Evolutionary conservation across 1,140 invertebrate genomes (phyloP).

Genomic region (Lepidurus arcticus): DNA sequence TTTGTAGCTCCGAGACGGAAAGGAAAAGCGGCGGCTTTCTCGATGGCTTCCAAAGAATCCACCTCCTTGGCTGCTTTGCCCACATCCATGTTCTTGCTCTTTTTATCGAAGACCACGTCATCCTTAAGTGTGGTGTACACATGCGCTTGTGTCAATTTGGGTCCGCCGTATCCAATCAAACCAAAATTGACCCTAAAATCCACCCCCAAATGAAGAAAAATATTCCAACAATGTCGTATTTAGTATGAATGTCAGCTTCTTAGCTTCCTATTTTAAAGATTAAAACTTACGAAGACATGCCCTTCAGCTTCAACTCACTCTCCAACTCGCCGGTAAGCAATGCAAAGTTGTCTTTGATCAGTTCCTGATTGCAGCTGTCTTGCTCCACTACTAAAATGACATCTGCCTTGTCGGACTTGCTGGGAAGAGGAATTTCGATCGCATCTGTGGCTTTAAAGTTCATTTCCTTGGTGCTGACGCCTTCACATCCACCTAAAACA

Average conservation of each 20-base stretch:
- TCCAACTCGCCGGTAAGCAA: constrained; percentile 46
- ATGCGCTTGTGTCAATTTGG: constrained; percentile 49
- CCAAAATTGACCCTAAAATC: constrained; percentile 50
- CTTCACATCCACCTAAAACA: not conserved
- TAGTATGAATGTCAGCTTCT: not conserved
- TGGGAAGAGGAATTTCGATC: constrained; percentile 57
- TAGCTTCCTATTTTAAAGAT: constrained; percentile 2
- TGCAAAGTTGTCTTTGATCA: constrained; percentile 48
- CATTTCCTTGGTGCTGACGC: not conserved
- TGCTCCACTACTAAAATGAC: constrained; percentile 65
- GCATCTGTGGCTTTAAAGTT: constrained; percentile 46
- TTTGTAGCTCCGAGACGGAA: constrained; percentile 56
- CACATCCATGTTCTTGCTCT: constrained; percentile 49
- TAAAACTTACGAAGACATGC: constrained; percentile 37
- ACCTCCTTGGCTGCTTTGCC: not conserved
- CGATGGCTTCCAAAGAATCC: constrained; percentile 45
- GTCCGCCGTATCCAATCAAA: constrained; percentile 53
- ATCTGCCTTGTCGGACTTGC: constrained; percentile 64
- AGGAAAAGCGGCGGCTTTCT: constrained; percentile 53
- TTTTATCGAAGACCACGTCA: constrained; percentile 49
- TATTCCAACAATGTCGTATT: not conserved
- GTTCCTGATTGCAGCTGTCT: constrained; percentile 45
- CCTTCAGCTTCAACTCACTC: constrained; percentile 50
- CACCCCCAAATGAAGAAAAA: constrained; percentile 24
- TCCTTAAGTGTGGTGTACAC: constrained; percentile 52